Base-by-base conservation (phyloP, 2,797 vertebrate genomes). In the Melanotaenia boesemani region DNA sequence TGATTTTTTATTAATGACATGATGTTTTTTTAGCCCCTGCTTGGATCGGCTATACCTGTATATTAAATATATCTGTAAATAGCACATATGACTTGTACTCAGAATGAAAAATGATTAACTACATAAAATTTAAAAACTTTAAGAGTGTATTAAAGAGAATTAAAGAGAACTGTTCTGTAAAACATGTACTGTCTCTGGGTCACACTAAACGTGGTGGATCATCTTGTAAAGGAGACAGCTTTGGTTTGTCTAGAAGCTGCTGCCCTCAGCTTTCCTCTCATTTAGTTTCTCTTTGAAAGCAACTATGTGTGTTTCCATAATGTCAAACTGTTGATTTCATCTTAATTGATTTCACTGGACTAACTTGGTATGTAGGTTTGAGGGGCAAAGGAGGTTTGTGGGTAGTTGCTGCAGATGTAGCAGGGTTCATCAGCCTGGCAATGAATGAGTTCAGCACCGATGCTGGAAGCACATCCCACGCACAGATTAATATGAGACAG, bases 391-490 rank as follows among this genome's bases (percentile, higher is more conserved):
- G 58, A 83, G 78, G 77, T 82, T 87, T 84, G 75, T 81, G 70
- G 74, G 72, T 74, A 77, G 75, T 22, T 59, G 64, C 37, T 67
- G 62, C 30, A 24, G 61, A 54, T 54, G 72, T 54, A 60, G 85
- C 71, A 32, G 39, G 67, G 74, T 70, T 37, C 1, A 32, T 52
- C n/a, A 71, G 57, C 64, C 73, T 70, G 68, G 81, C 61, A 88
- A 68, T 78, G 56, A 74, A 44, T 2, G 36, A 22, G 63, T 63
- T 55, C 80, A 74, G 59, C 32, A 8, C 44, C 1, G 32, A 34
- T 62, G 60, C 70, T 61, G 78, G 85, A 56, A 81, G 83, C 79
- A 88, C 72, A 85, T 89, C 75, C 83, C 72, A 63, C 60, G 39
- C 48, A 59, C 41, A 37, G 34, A 63, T 52, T 70, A 6, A 34